Base-by-base conservation (phyloP, 30 jellyfish, hydroid and myxozoan genomes). In the Turritopsis dohrnii region DNA sequence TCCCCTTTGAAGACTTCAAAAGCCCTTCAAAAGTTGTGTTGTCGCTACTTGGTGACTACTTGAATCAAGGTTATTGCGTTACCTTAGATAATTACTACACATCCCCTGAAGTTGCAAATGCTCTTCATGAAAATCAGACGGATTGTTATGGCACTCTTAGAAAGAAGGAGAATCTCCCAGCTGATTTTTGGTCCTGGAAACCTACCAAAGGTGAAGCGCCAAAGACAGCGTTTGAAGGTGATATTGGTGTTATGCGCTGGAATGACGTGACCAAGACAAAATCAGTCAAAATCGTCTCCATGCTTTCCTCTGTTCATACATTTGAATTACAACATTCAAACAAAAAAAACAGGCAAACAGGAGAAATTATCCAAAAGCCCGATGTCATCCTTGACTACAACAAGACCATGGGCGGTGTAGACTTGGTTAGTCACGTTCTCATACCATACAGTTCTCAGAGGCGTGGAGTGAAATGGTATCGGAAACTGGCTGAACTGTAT, bases 111-210 rank as follows among this genome's bases (percentile, higher is more conserved):
- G n/a, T n/a, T n/a, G n/a, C n/a, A n/a, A n/a, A n/a, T n/a, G 86
- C 86, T 13, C 28, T 80, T 16, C 28, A 9, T 21, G 21, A 41
- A 16, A 41, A 80, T 27, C 20, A 80, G 13, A 80, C 85, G 16
- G 87, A 80, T 54, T 80, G 87, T 54, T 80, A n/a, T 54, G 87
- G 87, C 8, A 80, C 87, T n/a, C 41, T 80, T 28, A 9, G 87
- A 20, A n/a, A 21, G 28, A 52, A 80, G 26, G 73, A 18, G 18
- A 54, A 54, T n/a, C 72, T 54, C n/a, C 72, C 72, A 18, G n/a
- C 18, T 54, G 72, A 54, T 54, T 54, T 54, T 54, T 54, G 72
- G 72, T 54, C n/a, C 17, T 80, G 87, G 87, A 52, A 54, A 26
- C 87, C 87, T 16, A 21, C 19, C 16, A 80, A 28, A 80, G 87